phyloP scores from a whole-genome alignment of 1,140 invertebrate genomes.

The Aphelenchoides fujianensis region DNA sequence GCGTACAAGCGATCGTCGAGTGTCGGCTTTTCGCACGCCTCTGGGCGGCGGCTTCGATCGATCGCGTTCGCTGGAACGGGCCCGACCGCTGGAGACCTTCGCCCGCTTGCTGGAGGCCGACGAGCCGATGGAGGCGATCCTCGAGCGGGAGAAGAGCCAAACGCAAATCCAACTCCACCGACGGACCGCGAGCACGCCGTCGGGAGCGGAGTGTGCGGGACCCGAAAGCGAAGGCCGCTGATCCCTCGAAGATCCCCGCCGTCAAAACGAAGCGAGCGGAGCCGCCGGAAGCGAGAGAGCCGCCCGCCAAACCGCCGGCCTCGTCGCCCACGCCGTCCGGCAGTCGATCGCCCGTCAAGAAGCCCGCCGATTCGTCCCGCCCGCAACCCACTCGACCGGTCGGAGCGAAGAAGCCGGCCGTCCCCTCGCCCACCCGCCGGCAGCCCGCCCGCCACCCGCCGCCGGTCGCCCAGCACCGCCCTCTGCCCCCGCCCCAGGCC shows the following conservation, averaged over 20 bases:
- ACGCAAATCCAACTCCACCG: conserved; percentile 32
- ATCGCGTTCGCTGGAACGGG: conserved; percentile 37
- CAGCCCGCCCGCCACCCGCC: conserved; percentile 19
- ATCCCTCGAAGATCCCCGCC: not conserved
- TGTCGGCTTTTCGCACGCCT: conserved; percentile 42
- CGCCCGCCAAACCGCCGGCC: not conserved
- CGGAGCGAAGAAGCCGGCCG: not conserved
- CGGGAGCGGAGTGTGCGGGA: not conserved
- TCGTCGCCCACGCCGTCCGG: not conserved
- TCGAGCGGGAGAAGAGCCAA: conserved; percentile 44
- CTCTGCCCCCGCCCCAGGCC: conserved; percentile 18
- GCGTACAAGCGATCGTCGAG: conserved; percentile 57
- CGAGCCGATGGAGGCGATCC: conserved; percentile 41
- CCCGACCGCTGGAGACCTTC: conserved; percentile 35
- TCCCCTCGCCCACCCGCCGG: conserved; percentile 24
- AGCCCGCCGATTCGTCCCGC: not conserved
- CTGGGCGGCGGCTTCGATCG: conserved; percentile 15
- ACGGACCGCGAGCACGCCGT: conserved; percentile 16
- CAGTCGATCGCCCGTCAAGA: conserved; percentile 7
- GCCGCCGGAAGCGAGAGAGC: not conserved
- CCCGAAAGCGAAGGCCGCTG: not conserved
- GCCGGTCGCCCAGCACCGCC: conserved; percentile 22
- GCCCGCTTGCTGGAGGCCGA: conserved; percentile 34
- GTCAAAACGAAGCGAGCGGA: not conserved
- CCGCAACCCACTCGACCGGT: conserved; percentile 14